These are phyloP conservation scores for Lepidocyrtoides sp. DNA, from an alignment of 2,888 invertebrate species.

Conservation along the genomic window DNA sequence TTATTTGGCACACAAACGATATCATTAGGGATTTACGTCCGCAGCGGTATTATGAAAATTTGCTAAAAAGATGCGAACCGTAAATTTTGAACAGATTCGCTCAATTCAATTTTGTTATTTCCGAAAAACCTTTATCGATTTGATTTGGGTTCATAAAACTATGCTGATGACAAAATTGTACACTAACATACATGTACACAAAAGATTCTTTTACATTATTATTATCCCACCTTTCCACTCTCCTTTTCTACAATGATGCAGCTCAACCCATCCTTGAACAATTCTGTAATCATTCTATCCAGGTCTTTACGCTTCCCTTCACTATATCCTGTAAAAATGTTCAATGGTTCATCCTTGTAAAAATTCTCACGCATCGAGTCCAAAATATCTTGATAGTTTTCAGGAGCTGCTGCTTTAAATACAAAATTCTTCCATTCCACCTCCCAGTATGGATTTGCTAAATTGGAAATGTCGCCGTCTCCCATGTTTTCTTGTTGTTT, in stretches of 20 bases:
- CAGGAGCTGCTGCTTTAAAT: conserved; percentile 78
- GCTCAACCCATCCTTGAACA: conserved; percentile 72
- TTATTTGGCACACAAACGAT: background rate
- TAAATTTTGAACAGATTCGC: too few species aligned
- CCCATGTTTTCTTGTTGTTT: conserved; percentile 48
- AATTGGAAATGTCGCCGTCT: conserved; percentile 68
- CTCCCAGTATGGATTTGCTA: conserved; percentile 71
- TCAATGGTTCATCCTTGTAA: conserved; percentile 80
- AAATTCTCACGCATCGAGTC: conserved; percentile 75
- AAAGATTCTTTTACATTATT: too few species aligned
- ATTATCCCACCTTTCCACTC: conserved; percentile 75
- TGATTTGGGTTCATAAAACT: background rate
- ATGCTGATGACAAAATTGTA: background rate
- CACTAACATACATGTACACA: too few species aligned
- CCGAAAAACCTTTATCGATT: background rate
- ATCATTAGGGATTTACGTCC: background rate
- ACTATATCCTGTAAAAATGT: conserved; percentile 71
- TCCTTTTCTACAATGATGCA: conserved; percentile 78
- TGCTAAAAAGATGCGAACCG: too few species aligned
- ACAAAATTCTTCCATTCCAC: conserved; percentile 79
- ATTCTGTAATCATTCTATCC: conserved; percentile 66
- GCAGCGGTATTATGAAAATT: too few species aligned
- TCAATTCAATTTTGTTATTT: too few species aligned
- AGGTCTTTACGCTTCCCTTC: conserved; percentile 77
- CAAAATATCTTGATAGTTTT: conserved; percentile 72